A percentile compares a stretch with the other conserved stretches of the same genome.
phyloP scores from a whole-genome alignment of 2,113 vertebrate species.

The Sinosuthora webbiana region DNA sequence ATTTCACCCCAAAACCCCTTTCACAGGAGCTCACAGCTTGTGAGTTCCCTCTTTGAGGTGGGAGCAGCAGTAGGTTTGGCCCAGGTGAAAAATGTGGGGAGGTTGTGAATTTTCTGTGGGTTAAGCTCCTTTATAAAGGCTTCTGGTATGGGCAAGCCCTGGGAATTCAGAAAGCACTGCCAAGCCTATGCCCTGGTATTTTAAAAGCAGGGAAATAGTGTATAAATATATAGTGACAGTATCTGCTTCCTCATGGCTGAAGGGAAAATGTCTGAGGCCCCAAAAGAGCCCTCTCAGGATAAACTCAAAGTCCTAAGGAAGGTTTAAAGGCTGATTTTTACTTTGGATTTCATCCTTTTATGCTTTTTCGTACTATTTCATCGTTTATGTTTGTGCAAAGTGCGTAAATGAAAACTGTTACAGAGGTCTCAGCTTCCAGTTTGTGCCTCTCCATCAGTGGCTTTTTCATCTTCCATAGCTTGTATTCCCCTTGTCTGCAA shows the following conservation, averaged over 20 bases:
- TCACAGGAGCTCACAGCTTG: neutral
- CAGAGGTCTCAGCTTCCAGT: neutral
- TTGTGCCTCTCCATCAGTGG: neutral
- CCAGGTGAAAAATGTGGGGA: neutral
- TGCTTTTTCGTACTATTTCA: neutral
- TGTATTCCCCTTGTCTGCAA: neutral
- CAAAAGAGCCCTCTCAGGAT: neutral
- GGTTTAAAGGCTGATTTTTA: neutral
- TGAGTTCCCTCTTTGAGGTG: neutral
- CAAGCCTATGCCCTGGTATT: neutral
- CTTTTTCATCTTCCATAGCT: neutral
- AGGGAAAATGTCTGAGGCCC: neutral
- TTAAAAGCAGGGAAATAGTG: neutral
- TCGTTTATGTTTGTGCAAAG: neutral
- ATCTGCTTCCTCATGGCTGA: neutral
- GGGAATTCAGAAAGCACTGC: neutral
- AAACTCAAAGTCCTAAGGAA: neutral
- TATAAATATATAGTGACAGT: neutral
- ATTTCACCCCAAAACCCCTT: neutral
- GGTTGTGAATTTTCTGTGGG: neutral
- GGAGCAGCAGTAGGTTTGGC: neutral
- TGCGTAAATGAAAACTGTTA: neutral
- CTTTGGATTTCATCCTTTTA: neutral
- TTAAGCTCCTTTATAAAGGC: neutral
- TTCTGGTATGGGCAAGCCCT: neutral